phyloP scores from a whole-genome alignment of 2,888 invertebrate genomes.

The Metacarcinus magister region DNA sequence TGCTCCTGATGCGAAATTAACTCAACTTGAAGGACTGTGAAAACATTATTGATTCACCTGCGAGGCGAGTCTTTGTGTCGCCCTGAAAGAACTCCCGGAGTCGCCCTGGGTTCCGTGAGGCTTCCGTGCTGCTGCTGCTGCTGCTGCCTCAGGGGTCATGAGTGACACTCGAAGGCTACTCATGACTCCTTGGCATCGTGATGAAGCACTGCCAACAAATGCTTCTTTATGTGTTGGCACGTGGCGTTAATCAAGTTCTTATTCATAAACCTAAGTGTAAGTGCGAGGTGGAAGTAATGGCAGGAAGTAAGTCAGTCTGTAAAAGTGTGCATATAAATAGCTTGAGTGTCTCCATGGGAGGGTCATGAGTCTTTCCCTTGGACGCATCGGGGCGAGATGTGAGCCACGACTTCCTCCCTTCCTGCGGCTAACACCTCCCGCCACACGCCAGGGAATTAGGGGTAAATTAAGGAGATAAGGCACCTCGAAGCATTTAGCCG shows the following conservation, averaged over 20 bases:
- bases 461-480: conserved; percentile 51
- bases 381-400: background rate
- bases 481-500: background rate
- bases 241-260: background rate
- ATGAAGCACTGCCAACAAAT: background rate
- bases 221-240: background rate
- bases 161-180: background rate
- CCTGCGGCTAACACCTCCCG: background rate
- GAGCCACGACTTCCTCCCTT: background rate
- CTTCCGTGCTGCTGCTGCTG: background rate
- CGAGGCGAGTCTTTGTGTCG: conserved; percentile 36
- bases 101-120: background rate
- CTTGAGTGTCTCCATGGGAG: background rate
- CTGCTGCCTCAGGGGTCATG: background rate
- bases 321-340: background rate
- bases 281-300: background rate
- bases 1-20: conserved; percentile 42
- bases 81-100: conserved; percentile 1
- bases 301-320: background rate
- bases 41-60: conserved; percentile 30
- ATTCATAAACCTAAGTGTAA: background rate
- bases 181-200: background rate
- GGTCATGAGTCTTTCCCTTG: background rate
- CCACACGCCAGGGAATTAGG: background rate
- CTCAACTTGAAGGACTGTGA: conserved; percentile 43